Base-by-base conservation (phyloP, 2,888 invertebrate genomes). In the Deilephila elpenor region DNA sequence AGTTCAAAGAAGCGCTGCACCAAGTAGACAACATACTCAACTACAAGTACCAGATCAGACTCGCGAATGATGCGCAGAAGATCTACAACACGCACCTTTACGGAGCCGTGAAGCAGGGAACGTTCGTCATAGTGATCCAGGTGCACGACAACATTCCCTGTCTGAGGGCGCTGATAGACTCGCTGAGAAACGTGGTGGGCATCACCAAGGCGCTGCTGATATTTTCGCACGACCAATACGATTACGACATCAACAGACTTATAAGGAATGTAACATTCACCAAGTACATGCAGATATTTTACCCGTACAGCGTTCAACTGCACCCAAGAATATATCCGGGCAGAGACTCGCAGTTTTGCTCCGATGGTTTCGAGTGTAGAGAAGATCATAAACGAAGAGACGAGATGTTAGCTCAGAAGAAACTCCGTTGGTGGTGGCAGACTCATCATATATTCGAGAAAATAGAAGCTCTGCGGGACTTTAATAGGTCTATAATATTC, bases 341-440 rank as follows among this genome's bases (percentile, higher is more conserved):
- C 0, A 34, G 74, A n/a, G 88, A 88, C 73, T 8, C 70, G 0
- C 77, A 80, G 51, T 82, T 81, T 37, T 89, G 88, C 75, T 73
- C 72, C 4, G 78, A 80, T 5, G 82, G 81, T 17, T 85, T 82
- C 71, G 61, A 81, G 32, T 89, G 88, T 74, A 72, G 75, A 37
- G 73, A 72, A n/a, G 75, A 78, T 20, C 74, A 79, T 4, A 74
- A 75, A 4, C 51, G 74, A 56, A 83, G 88, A 72, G 75, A 82
- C 29, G 76, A 79, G 3, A 70, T 60, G 0, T 75, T 82, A 7
- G 82, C 82, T 5, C 90, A 90, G 71, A 70, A 74, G 5, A 90
- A 90, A 72, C 84, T 85, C 29, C 86, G 85, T 70, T 89, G 87
- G 89, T 91, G 88, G 91, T 90, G 88, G 91, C 86, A 83, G 74